Evolutionary conservation across 2,797 vertebrate genomes (phyloP).

Genomic region (Hemitrygon akajei): DNA sequence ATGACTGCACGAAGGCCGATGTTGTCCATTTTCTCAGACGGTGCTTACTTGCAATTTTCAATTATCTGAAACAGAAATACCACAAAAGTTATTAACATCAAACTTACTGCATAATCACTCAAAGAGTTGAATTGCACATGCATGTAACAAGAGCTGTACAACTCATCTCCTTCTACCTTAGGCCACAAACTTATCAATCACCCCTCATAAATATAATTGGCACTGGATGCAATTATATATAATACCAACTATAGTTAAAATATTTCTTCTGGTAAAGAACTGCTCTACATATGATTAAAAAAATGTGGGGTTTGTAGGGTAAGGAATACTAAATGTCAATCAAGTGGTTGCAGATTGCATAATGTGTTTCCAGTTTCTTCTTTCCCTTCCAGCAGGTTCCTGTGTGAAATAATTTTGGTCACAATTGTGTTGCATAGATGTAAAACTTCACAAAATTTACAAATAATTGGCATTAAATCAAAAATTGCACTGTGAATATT

Average conservation of each 20-base stretch:
- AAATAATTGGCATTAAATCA: not conserved
- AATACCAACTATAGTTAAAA: not conserved
- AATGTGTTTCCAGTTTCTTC: not conserved
- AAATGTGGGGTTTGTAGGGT: not conserved
- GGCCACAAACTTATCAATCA: no score
- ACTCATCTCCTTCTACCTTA: no score
- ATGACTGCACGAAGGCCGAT: no score
- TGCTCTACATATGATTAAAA: not conserved
- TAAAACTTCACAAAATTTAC: not conserved
- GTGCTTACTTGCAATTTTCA: no score
- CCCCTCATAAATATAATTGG: no score
- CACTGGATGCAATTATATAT: not conserved
- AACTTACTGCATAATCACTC: no score
- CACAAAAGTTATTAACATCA: no score
- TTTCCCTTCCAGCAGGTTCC: not conserved
- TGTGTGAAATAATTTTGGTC: not conserved
- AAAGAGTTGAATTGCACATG: no score
- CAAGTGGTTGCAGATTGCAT: not conserved
- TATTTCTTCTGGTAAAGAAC: not conserved
- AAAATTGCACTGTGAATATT: not conserved
- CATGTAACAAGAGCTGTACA: no score
- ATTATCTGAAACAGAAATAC: no score
- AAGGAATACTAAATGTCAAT: not conserved
- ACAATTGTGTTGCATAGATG: not conserved
- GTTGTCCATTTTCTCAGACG: no score